Percentiles rank a stretch among this genome's conserved stretches.
These are phyloP conservation scores for Poicephalus meyeri DNA, from an alignment of 2,113 vertebrate genomes.

Conservation along the genomic window DNA sequence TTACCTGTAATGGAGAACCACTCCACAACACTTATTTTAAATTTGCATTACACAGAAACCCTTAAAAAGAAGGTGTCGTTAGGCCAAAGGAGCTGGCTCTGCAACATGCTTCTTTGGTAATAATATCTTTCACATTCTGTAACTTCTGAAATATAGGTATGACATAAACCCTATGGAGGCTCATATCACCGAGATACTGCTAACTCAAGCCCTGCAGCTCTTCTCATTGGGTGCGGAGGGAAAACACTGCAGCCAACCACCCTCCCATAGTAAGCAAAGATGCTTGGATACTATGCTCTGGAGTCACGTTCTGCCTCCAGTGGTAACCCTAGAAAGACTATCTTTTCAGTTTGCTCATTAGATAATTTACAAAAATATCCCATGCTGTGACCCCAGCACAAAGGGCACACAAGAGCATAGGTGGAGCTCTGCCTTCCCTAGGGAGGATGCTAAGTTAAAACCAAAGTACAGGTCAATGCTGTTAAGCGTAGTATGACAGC, in stretches of 20 bases:
- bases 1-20: constrained; percentile 57
- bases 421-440: neutral
- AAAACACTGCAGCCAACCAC: constrained; percentile 72
- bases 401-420: constrained; percentile 11
- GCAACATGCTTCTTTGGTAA: constrained; percentile 85
- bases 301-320: constrained; percentile 73
- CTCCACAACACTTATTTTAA: constrained; percentile 71
- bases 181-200: constrained; percentile 81
- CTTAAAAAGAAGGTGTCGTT: constrained; percentile 81
- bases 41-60: constrained; percentile 77
- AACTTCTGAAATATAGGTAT: constrained; percentile 97
- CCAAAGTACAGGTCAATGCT: neutral
- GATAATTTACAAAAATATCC: constrained; percentile 92
- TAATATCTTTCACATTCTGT: constrained; percentile 86
- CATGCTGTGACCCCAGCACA: constrained; percentile 66
- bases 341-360: constrained; percentile 83
- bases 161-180: constrained; percentile 90
- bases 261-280: constrained; percentile 76
- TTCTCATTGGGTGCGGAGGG: constrained; percentile 79
- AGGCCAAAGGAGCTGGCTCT: constrained; percentile 79
- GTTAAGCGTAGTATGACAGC: neutral
- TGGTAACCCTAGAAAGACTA: constrained; percentile 87
- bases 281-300: constrained; percentile 78
- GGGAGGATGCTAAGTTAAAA: neutral
- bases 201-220: constrained; percentile 67